Evolutionary conservation across 2,113 vertebrate genomes (phyloP).

Genomic region (Gobius niger): DNA sequence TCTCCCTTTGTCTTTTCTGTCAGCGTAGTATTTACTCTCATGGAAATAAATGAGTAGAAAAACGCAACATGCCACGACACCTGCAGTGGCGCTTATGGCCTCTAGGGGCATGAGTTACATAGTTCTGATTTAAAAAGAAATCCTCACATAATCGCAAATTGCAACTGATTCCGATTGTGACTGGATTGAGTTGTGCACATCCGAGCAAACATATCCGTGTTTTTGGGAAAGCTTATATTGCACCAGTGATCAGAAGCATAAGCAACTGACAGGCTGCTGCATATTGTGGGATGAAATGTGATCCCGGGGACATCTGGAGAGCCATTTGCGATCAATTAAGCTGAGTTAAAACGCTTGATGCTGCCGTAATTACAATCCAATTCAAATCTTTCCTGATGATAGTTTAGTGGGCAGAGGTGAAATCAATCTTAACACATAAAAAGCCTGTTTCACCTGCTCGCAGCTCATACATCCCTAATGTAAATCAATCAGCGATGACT

Average conservation of each 20-base stretch:
- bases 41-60: too few relatives aligned
- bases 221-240: constrained; percentile 41
- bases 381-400: constrained; percentile 56
- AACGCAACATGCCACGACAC: too few relatives aligned
- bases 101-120: too few relatives aligned
- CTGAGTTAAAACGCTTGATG: constrained; percentile 49
- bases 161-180: too few relatives aligned
- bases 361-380: constrained; percentile 50
- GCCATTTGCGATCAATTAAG: constrained; percentile 51
- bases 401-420: constrained; percentile 47
- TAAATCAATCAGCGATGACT: constrained; percentile 12
- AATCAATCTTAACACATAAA: constrained; percentile 41
- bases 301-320: constrained; percentile 44
- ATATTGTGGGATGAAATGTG: constrained; percentile 40
- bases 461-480: constrained; percentile 19
- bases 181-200: not conserved
- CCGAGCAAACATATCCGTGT: constrained; percentile 6
- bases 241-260: constrained; percentile 29
- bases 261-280: constrained; percentile 39
- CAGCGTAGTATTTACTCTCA: too few relatives aligned
- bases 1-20: too few relatives aligned
- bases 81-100: too few relatives aligned
- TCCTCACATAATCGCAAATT: too few relatives aligned
- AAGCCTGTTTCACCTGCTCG: constrained; percentile 8
- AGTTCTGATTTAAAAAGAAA: too few relatives aligned